Base-by-base conservation (phyloP, 2,888 invertebrate species). In the Amphipyra berbera region DNA sequence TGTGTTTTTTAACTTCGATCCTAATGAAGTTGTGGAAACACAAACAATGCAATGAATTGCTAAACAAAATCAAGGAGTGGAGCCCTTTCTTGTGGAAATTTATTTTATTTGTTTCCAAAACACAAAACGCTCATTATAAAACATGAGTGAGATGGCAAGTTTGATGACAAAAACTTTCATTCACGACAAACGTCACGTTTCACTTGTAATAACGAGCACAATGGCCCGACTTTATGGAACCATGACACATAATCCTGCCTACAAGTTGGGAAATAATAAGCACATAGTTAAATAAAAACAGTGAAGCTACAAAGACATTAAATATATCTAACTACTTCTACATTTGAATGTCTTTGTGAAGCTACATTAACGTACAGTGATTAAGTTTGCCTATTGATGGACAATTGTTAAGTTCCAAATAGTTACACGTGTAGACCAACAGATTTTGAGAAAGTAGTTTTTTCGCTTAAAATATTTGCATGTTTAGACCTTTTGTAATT, bases 161-260 rank as follows among this genome's bases (percentile, higher is more conserved):
- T 64, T 61, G 55, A 61, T 73, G 56, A 67, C 60, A 54, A 60
- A 68, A 71, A 70, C 61, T 79, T 81, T 73, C 66, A 62, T 67
- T 76, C 59, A 59, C 59, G 59, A 66, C 58, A 12, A 61, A 61
- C 71, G 68, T 70, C 68, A 69, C 59, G 69, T 78, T 77, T 67
- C 75, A 61, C 57, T 66, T 54, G 67, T 55, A 73, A 73, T 80
- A 78, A 68, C 71, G 65, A 72, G 64, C 70, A 76, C 68, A 75
- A 77, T 77, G 68, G 65, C 57, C 55, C 57, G 60, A 61, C 59
- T 77, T 76, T 76, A 79, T 70, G 68, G 66, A 33, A 64, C 57
- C 68, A 61, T 78, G 64, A 76, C 57, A 57, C 52, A 62, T 54
- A 60, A 68, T 68, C 54, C 35, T 40, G 49, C 53, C 74, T 53